These are phyloP conservation scores for Cyclophora punctaria DNA, from an alignment of 2,888 invertebrate genomes.

Conservation along the genomic window DNA sequence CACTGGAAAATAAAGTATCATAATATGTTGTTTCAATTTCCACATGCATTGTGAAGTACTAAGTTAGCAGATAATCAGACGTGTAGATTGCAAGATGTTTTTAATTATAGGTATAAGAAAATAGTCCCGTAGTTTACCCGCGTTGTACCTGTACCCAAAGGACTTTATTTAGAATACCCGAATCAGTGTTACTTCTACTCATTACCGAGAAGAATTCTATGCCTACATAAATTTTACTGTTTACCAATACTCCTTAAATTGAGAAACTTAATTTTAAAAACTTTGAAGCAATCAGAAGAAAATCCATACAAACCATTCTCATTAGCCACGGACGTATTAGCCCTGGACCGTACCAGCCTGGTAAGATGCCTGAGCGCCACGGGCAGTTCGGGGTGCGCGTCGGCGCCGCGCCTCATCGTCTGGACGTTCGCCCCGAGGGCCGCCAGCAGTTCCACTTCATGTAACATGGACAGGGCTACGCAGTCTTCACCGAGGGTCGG, in stretches of 20 bases:
- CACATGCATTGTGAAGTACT: too few relatives aligned
- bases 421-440: constrained; percentile 79
- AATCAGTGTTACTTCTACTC: too few relatives aligned
- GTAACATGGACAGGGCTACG: constrained; percentile 82
- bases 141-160: too few relatives aligned
- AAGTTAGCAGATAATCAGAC: too few relatives aligned
- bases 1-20: constrained; percentile 22
- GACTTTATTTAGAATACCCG: too few relatives aligned
- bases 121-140: too few relatives aligned
- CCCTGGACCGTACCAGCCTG: constrained; percentile 65
- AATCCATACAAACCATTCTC: constrained; percentile 40
- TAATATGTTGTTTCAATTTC: too few relatives aligned
- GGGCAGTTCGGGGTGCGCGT: constrained; percentile 80
- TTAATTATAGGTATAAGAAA: too few relatives aligned
- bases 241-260: too few relatives aligned
- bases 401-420: constrained; percentile 79
- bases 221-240: too few relatives aligned
- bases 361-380: constrained; percentile 81
- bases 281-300: neutral
- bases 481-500: constrained; percentile 83
- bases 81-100: too few relatives aligned
- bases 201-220: too few relatives aligned
- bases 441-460: constrained; percentile 84
- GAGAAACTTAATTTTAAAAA: neutral
- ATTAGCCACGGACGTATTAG: constrained; percentile 29